phyloP scores from a whole-genome alignment of 1,140 invertebrate genomes.

The Pogonus chalceus region DNA sequence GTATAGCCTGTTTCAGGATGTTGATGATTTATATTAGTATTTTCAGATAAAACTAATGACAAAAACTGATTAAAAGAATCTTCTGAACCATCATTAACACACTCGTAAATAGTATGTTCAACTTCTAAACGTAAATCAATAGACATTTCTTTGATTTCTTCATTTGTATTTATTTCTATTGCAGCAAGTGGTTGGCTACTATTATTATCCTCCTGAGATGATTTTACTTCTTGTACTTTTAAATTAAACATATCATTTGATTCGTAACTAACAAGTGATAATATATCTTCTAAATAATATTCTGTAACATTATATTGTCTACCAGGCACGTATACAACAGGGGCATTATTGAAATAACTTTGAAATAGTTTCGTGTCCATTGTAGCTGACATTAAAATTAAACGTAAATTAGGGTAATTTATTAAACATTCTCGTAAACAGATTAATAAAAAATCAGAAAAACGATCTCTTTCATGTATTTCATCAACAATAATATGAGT shows the following conservation, averaged over 20 bases:
- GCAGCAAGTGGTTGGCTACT: not conserved
- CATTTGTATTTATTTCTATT: not conserved
- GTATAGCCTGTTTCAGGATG: conserved; percentile 57
- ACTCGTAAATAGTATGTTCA: conserved; percentile 49
- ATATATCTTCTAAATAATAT: conserved; percentile 74
- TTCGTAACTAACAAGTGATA: conserved; percentile 59
- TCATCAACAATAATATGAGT: conserved; percentile 90
- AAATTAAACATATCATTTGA: conserved; percentile 50
- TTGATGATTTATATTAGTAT: conserved; percentile 53
- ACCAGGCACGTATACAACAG: conserved; percentile 71
- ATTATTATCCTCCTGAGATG: conserved; percentile 11
- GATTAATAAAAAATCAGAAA: conserved; percentile 86
- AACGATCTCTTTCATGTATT: conserved; percentile 87
- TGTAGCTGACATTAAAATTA: conserved; percentile 94
- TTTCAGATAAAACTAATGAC: conserved; percentile 54
- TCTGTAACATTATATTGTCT: conserved; percentile 66
- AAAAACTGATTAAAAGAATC: conserved; percentile 54
- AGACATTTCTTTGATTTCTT: not conserved
- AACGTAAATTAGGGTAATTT: conserved; percentile 59
- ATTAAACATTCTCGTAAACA: conserved; percentile 66
- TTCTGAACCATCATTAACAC: conserved; percentile 47
- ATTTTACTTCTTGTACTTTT: not conserved
- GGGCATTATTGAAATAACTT: conserved; percentile 64
- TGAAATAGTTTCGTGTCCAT: conserved; percentile 69
- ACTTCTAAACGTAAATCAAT: conserved; percentile 36